A percentile compares a stretch with the other conserved stretches of the same genome.
Evolutionary conservation across 2,888 invertebrate species (phyloP).

Genomic region (Ctena decussata): DNA sequence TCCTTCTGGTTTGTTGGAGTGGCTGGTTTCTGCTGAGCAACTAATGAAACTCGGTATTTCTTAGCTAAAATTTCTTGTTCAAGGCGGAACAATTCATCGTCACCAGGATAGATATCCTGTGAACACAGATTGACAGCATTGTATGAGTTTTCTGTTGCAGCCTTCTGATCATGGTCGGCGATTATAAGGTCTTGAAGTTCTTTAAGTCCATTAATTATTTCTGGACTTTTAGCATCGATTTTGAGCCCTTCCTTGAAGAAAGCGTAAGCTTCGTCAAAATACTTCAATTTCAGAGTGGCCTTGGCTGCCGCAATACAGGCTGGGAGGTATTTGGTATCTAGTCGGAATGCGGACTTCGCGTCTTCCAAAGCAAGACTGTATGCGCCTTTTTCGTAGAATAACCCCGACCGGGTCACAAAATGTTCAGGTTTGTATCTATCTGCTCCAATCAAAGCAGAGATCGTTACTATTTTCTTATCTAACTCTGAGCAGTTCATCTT

Average conservation of each 20-base stretch:
- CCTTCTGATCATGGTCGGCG: slow-evolving; percentile 63
- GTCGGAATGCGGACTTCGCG: slow-evolving; percentile 65
- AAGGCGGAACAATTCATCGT: slow-evolving; percentile 72
- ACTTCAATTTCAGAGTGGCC: slow-evolving; percentile 66
- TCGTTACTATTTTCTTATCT: slow-evolving; percentile 38
- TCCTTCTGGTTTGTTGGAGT: slow-evolving; percentile 52
- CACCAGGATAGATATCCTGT: slow-evolving; percentile 81
- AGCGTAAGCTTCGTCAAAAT: slow-evolving; percentile 74
- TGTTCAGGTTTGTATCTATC: slow-evolving; percentile 26
- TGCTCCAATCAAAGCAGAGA: slow-evolving; percentile 32
- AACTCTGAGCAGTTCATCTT: slow-evolving; percentile 11
- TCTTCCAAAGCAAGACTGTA: slow-evolving; percentile 67
- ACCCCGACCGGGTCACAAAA: slow-evolving; percentile 33
- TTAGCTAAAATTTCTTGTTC: slow-evolving; percentile 77
- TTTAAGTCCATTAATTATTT: slow-evolving; percentile 70
- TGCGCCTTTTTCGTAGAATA: slow-evolving; percentile 31
- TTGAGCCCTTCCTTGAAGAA: slow-evolving; percentile 76
- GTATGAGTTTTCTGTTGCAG: slow-evolving; percentile 69
- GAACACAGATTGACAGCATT: slow-evolving; percentile 77
- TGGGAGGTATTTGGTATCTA: slow-evolving; percentile 45
- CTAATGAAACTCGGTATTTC: slow-evolving; percentile 73
- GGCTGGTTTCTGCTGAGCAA: slow-evolving; percentile 11
- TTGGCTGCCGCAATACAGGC: slow-evolving; percentile 70
- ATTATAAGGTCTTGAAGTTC: slow-evolving; percentile 74
- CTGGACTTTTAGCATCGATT: slow-evolving; percentile 69